Evolutionary conservation across 2,113 vertebrate species (phyloP).

Genomic region (Apodemus speciosus): DNA sequence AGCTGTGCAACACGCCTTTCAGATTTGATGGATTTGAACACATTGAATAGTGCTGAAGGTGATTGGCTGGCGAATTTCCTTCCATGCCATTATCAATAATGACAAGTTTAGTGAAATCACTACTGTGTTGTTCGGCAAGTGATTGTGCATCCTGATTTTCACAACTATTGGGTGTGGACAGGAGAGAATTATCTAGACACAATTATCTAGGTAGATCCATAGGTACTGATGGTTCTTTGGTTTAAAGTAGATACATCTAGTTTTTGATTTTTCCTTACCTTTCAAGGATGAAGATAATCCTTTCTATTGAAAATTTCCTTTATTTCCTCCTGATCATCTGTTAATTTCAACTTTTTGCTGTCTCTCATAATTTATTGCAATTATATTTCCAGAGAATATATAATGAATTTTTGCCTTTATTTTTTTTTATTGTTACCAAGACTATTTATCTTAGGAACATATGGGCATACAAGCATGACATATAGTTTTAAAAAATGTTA

Average conservation of each 20-base stretch:
- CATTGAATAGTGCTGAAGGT: constrained; percentile 64
- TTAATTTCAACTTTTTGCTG: not conserved
- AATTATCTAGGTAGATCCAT: constrained; percentile 43
- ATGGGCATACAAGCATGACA: not conserved
- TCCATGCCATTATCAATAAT: constrained; percentile 71
- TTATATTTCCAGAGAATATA: not conserved
- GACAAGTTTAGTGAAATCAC: constrained; percentile 67
- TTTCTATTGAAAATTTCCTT: not conserved
- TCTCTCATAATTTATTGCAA: not conserved
- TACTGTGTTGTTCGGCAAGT: constrained; percentile 55
- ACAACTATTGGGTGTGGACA: constrained; percentile 27
- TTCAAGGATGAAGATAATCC: not conserved
- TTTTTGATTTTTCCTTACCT: not conserved
- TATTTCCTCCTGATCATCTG: not conserved
- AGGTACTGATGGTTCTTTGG: not conserved
- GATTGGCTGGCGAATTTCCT: constrained; percentile 68
- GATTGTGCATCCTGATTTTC: constrained; percentile 53
- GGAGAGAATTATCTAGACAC: not conserved
- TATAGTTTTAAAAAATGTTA: not conserved
- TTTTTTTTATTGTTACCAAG: not conserved
- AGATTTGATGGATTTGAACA: constrained; percentile 64
- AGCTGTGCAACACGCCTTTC: constrained; percentile 67
- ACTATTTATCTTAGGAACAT: constrained; percentile 1
- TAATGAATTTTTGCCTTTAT: not conserved
- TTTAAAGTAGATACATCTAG: not conserved